Conservation (phyloP, 2,888 invertebrate species). For the Venusia cambrica region DNA sequence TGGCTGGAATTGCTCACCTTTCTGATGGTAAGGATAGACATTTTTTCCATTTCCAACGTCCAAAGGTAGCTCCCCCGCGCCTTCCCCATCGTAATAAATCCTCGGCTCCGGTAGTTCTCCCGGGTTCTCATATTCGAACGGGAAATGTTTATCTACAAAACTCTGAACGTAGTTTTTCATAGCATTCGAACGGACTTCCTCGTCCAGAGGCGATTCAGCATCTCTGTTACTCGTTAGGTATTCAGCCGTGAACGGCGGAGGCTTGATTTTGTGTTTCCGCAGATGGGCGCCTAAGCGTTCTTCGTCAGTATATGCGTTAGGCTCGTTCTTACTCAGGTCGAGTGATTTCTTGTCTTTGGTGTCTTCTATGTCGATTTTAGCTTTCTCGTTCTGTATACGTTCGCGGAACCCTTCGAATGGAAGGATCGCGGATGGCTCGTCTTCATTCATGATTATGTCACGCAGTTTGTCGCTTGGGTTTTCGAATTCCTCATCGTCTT, state of each 20-base stretch:
- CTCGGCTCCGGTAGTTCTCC: constrained; percentile 77
- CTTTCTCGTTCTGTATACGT: constrained; percentile 58
- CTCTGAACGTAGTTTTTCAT: constrained; percentile 71
- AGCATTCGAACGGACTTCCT: constrained; percentile 67
- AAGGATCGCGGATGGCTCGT: constrained; percentile 59
- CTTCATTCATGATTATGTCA: constrained; percentile 55
- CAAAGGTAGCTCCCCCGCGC: constrained; percentile 59
- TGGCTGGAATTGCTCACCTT: too few relatives aligned
- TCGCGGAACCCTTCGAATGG: constrained; percentile 73
- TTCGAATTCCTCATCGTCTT: constrained; percentile 41
- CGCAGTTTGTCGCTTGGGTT: constrained; percentile 65
- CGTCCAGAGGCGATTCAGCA: constrained; percentile 60
- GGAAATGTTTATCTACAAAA: constrained; percentile 69
- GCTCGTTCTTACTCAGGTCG: constrained; percentile 45
- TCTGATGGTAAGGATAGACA: constrained; percentile 47
- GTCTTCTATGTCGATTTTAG: constrained; percentile 38
- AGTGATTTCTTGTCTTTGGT: constrained; percentile 66
- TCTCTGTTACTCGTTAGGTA: constrained; percentile 60
- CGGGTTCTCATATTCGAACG: constrained; percentile 72
- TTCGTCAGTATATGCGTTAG: constrained; percentile 63
- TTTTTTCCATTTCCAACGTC: constrained; percentile 69
- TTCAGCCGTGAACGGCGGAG: constrained; percentile 64
- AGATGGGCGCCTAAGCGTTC: constrained; percentile 74
- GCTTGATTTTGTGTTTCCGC: constrained; percentile 61
- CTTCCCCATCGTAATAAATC: constrained; percentile 79